Evolutionary conservation across 2,113 vertebrate species (phyloP).

Genomic region (Mugil cephalus): DNA sequence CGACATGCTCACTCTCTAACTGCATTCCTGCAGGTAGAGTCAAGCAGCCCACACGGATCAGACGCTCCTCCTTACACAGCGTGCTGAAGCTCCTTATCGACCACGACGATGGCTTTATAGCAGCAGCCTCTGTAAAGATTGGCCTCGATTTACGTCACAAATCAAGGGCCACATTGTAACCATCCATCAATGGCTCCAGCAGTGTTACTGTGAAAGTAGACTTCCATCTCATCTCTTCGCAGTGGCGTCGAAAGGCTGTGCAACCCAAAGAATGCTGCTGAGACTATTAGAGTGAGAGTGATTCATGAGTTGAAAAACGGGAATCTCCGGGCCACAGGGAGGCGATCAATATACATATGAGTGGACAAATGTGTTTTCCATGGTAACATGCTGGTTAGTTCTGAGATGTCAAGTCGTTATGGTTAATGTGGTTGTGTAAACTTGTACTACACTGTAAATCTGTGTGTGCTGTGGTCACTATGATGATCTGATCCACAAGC

Average conservation of each 20-base stretch:
- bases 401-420: constrained; percentile 49
- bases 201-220: constrained; percentile 46
- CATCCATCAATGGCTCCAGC: constrained; percentile 51
- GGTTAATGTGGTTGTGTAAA: constrained; percentile 37
- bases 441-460: background rate
- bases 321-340: constrained; percentile 48
- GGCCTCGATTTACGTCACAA: constrained; percentile 62
- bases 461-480: constrained; percentile 5
- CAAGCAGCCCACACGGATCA: background rate
- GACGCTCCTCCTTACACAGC: constrained; percentile 22
- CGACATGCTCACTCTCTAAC: constrained; percentile 17
- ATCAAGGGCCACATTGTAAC: constrained; percentile 44
- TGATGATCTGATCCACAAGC: constrained; percentile 31
- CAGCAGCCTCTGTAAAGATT: constrained; percentile 39
- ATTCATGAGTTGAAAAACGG: constrained; percentile 46
- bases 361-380: constrained; percentile 69
- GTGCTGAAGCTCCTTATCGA: constrained; percentile 23
- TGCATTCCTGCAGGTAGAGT: constrained; percentile 19
- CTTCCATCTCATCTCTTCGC: constrained; percentile 37
- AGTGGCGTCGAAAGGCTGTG: constrained; percentile 31
- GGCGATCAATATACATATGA: constrained; percentile 69
- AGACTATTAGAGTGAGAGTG: constrained; percentile 28
- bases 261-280: constrained; percentile 43
- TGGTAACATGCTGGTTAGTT: constrained; percentile 64
- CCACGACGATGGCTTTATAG: constrained; percentile 23